phyloP scores from a whole-genome alignment of 2,113 vertebrate species.

The Sapayoa aenigma region DNA sequence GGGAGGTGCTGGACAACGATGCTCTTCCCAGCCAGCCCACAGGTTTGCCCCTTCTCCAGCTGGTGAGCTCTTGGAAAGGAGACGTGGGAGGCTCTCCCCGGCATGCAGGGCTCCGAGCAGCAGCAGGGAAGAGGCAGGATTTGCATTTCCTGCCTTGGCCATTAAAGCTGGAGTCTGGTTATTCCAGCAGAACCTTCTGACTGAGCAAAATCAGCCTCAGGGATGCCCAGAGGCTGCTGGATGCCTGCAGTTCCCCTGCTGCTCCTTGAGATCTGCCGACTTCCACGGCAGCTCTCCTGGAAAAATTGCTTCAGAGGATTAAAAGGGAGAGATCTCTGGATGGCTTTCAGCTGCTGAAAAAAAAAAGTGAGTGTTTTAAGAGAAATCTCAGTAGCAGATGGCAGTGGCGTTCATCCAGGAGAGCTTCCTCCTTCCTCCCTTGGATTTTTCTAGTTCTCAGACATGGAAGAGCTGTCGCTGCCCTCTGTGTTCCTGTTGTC shows the following conservation, averaged over 20 bases:
- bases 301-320: neutral
- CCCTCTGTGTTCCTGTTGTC: neutral
- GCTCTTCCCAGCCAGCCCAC: accelerated
- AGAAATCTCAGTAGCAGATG: conserved; percentile 4
- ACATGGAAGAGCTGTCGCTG: neutral
- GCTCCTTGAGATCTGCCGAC: neutral
- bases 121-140: neutral
- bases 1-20: accelerated
- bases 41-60: neutral
- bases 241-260: neutral
- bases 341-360: neutral
- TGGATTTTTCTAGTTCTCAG: neutral
- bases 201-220: neutral
- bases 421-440: conserved; percentile 28
- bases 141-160: neutral
- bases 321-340: neutral
- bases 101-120: neutral
- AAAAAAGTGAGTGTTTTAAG: neutral
- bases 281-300: neutral
- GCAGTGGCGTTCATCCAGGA: neutral
- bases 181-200: neutral
- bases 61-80: neutral
- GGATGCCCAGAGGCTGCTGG: neutral
- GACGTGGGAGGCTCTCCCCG: accelerated
- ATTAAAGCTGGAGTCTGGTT: neutral